Evolutionary conservation across 2,888 invertebrate genomes (phyloP), one percentile per base, ranked within the genome.

Genomic region (Melieria crassipennis): DNA sequence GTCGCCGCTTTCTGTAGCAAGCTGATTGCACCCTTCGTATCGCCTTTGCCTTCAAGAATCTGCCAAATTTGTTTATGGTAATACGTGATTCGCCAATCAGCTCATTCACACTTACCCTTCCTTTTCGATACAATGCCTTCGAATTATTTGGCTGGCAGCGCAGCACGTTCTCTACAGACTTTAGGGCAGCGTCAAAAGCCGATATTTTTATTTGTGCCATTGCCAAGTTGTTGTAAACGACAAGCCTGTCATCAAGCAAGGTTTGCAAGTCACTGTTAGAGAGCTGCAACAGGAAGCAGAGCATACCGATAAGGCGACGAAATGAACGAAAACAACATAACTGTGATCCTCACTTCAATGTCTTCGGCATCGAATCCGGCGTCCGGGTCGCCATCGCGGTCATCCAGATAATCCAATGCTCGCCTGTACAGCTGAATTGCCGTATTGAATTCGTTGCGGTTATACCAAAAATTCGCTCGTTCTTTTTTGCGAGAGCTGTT

Each of bases 381-480:
- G 30, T 88, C 88, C 3, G 89, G 91, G 46, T 91, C 91, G 16
- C 91, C 91, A 81, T 91, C 91, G 13, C 89, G 89, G 79, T 93
- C 92, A 80, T 95, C 93, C 58, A 97, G 88, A 80, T 92, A 94
- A 81, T 95, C 93, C 11, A 97, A 86, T 0, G 96, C 95, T 75
- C 94, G 91, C 79, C 94, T 89, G 86, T 98, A 98, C 79, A 95
- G 91, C 81, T 95, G 94, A 70, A 97, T 93, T 1, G 97, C 95
- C 42, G 92, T 88, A 48, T 91, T 91, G 68, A 92, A 91, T 81
- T 97, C 97, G 43, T 92, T 91, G 63, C 97, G 91, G 42, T 91
- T 90, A 84, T 95, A 97, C 92, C 95, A 95, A 90, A 94, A 95
- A 86, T 97, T 97, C 6, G 97, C 98, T 69, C 95, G 90, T 79